Evolutionary conservation across 2,113 vertebrate species (phyloP), one percentile per base, ranked within the genome.

Genomic region (Pachycephala philippinensis): DNA sequence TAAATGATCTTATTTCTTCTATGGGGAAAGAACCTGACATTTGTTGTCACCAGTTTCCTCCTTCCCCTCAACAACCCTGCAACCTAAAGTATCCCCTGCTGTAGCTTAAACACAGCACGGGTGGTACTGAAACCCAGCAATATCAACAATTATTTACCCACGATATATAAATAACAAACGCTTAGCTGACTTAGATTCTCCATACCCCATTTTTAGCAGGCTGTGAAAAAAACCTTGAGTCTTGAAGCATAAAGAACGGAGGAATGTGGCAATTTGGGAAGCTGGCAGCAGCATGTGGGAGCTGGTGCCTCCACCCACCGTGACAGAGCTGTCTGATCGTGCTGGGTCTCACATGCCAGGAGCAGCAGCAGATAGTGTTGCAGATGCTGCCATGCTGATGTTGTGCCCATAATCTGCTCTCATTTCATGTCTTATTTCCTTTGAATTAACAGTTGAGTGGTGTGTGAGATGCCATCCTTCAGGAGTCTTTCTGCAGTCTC

Each of bases 351-450:
- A 44, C 33, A 3, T 10, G 28, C 54, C 68, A 82, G 2, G 7
- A 44, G 37, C 53, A 81, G 63, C 28, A 71, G 31, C 64, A 60
- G 26, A 37, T 15, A 39, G 33, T 37, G 17, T 2, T 49, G 63
- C 49, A 78, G 60, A 57, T 72, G 70, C 84, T 88, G 77, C 91
- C 59, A 17, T 11, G 70, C 42, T 84, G 84, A 27, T 72, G 56
- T 11, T 40, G 42, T 37, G 53, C 74, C 47, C 6, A 3, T 61
- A 71, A 81, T 42, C 68, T 71, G 53, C 64, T 80, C 74, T 81
- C 54, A 69, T 87, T 92, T 87, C 72, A 44, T 52, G 74, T 85
- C 77, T 87, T 90, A 44, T 65, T 91, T 94, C 86, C 52, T 94
- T 61, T 78, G 47, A 93, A 83, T 70, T 69, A 70, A 63, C 80